These are phyloP conservation scores for Syncerus caffer DNA, from an alignment of 2,797 vertebrate genomes.

Conservation along the genomic window DNA sequence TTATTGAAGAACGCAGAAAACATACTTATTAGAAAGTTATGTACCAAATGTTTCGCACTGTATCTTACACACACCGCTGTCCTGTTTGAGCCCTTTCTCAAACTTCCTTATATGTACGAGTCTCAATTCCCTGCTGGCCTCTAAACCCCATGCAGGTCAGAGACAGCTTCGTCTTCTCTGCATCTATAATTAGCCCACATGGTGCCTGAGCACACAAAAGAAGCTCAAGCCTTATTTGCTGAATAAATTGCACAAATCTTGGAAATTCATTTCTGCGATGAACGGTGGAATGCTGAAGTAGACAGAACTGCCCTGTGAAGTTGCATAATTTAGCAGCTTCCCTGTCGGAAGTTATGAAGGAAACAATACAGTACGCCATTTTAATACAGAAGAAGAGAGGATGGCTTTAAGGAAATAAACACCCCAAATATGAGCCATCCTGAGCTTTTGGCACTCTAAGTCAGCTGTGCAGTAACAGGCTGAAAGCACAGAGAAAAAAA, in stretches of 20 bases:
- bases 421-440: constrained; percentile 27
- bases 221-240: constrained; percentile 63
- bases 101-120: constrained; percentile 16
- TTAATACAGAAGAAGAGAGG: constrained; percentile 31
- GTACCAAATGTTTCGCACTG: neutral
- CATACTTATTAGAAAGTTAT: neutral
- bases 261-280: constrained; percentile 52
- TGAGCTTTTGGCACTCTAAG: neutral
- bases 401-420: constrained; percentile 52
- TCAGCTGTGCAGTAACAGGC: neutral
- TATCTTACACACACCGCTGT: neutral
- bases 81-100: neutral
- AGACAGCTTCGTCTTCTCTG: neutral
- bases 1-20: neutral
- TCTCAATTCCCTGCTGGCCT: constrained; percentile 1
- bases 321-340: constrained; percentile 58
- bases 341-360: constrained; percentile 50
- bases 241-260: constrained; percentile 58
- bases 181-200: constrained; percentile 59
- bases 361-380: constrained; percentile 43
- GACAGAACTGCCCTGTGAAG: constrained; percentile 56
- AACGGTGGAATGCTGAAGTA: constrained; percentile 63
- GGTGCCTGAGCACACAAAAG: neutral
- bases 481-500: constrained; percentile 20
- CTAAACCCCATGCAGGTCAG: constrained; percentile 15